A percentile compares a stretch with the other conserved stretches of the same genome.
Evolutionary conservation across 2,888 invertebrate species (phyloP).

Genomic region (Lasioglossum pauxillum): DNA sequence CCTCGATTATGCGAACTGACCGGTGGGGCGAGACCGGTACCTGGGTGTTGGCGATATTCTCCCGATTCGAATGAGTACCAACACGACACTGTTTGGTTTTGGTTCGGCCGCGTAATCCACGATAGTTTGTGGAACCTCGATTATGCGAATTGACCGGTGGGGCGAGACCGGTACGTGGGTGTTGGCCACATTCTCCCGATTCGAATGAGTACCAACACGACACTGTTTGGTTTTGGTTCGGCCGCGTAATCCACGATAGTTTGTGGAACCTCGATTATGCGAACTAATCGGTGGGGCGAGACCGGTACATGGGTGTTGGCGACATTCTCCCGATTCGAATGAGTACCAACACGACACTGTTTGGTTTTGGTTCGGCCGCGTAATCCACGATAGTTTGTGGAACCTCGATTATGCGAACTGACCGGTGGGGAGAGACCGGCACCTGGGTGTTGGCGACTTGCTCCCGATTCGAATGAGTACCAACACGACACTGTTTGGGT

Average conservation of each 20-base stretch:
- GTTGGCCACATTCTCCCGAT: background rate
- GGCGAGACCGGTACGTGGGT: background rate
- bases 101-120: background rate
- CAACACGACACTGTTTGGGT: background rate
- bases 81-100: background rate
- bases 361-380: background rate
- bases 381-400: background rate
- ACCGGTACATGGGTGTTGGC: background rate
- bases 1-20: too few species aligned
- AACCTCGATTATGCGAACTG: too few species aligned
- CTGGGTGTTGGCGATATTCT: background rate
- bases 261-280: too few species aligned
- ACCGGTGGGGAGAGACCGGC: background rate
- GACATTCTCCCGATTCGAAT: background rate
- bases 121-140: background rate
- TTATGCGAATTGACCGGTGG: too few species aligned
- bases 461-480: background rate
- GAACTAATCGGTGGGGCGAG: background rate
- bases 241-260: background rate
- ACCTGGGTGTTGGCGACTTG: rapidly evolving
- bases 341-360: background rate
- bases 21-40: background rate
- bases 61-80: background rate
- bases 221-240: background rate
- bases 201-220: background rate